Evolutionary conservation across 1,140 invertebrate species (phyloP), one percentile per base, ranked within the genome.

Genomic region (Ceratina australensis): DNA sequence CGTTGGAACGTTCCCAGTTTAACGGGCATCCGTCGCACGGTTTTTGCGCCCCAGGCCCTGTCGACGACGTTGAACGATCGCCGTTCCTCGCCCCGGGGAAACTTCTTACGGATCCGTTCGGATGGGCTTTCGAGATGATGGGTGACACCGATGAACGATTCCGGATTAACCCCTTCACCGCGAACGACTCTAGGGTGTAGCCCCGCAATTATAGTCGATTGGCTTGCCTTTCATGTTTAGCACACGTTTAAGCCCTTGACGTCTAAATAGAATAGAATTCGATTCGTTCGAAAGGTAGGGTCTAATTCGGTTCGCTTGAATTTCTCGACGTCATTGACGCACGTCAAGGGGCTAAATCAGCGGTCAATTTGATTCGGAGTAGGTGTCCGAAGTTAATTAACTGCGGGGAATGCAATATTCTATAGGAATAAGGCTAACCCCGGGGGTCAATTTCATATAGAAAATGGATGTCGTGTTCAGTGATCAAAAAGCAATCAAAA

Each of bases 11-110:
- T 47, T 60, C 24, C 28, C 24, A 13, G 49, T 59, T 64, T 72
- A 71, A 49, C 60, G 28, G 54, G 65, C 68, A 50, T 66, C 56
- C 56, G 28, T 49, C 57, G n/a, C n/a, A n/a, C 20, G 42, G 67
- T 82, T 83, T 77, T 81, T 77, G 68, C 74, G 18, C 63, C 20
- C 15, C 56, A 66, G 33, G 28, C 56, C 61, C 63, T 71, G 66
- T 65, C 68, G 59, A 28, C 68, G 64, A 78, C 76, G 72, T 73
- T 80, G 74, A 78, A 82, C 64, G 68, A 73, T 83, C 79, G 67
- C 33, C 33, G n/a, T 42, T 68, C 72, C 42, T 75, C 13, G 57
- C 52, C 13, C 7, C 20, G 3, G 54, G 7, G 16, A 75, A 71
- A 61, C 59, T 77, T 77, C 66, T 77, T 63, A 54, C 67, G 0